These are phyloP conservation scores for Callimico goeldii DNA, from an alignment of 2,797 vertebrate genomes.

Conservation along the genomic window DNA sequence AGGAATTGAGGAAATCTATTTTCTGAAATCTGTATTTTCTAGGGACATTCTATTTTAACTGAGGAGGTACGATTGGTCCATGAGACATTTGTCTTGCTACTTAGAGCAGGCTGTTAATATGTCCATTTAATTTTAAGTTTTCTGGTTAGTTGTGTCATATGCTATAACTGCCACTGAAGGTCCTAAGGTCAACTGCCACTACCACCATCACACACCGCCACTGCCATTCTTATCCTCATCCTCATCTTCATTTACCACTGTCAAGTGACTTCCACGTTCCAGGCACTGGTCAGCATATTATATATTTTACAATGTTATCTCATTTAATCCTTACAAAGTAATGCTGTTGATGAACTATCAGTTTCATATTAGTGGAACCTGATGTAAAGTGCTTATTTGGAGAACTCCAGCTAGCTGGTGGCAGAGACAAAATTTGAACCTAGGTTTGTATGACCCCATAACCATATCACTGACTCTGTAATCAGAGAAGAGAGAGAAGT, in stretches of 20 bases:
- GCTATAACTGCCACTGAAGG: neutral
- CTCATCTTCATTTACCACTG: neutral
- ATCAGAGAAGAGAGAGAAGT: neutral
- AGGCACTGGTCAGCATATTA: neutral
- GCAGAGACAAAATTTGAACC: neutral
- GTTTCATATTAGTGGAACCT: neutral
- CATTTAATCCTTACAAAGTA: neutral
- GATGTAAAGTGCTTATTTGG: neutral
- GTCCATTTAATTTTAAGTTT: neutral
- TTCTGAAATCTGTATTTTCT: neutral
- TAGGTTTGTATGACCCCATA: neutral
- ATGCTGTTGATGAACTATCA: neutral
- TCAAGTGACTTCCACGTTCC: neutral
- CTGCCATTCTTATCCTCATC: neutral
- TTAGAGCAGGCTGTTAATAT: neutral
- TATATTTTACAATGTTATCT: neutral
- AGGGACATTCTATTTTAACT: neutral
- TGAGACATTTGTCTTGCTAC: neutral
- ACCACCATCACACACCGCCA: no score
- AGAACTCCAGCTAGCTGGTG: neutral
- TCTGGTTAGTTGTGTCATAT: neutral
- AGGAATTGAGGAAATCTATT: neutral
- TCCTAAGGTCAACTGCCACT: neutral
- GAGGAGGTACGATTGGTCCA: neutral
- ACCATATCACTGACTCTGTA: neutral